phyloP scores from a whole-genome alignment of 2,113 vertebrate species.

The Gorsachius goisagi region DNA sequence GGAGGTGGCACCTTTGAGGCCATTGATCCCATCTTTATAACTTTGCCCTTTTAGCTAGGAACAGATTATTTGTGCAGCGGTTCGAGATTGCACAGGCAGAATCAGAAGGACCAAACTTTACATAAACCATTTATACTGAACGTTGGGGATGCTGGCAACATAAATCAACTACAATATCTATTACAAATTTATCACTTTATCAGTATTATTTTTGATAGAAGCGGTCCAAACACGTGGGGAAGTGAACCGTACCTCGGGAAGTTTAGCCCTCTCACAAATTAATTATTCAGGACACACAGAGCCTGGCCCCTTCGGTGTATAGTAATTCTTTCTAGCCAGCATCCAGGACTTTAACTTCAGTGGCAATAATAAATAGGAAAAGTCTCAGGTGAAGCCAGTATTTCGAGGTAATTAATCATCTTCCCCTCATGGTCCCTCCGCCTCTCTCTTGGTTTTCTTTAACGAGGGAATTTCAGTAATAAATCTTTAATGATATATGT shows the following conservation, averaged over 20 bases:
- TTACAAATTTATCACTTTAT: slow-evolving; percentile 75
- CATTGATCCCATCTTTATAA: slow-evolving; percentile 81
- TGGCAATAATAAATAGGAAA: slow-evolving; percentile 98
- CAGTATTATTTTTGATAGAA: slow-evolving; percentile 74
- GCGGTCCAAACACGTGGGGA: slow-evolving; percentile 78
- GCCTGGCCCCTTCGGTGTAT: slow-evolving; percentile 85
- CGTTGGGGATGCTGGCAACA: slow-evolving; percentile 74
- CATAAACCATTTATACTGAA: slow-evolving; percentile 84
- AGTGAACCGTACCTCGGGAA: slow-evolving; percentile 83
- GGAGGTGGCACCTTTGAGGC: slow-evolving; percentile 19
- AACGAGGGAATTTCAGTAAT: slow-evolving; percentile 92
- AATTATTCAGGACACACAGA: slow-evolving; percentile 90
- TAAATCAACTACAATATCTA: slow-evolving; percentile 82
- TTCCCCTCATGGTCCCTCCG: slow-evolving; percentile 72
- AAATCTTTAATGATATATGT: slow-evolving; percentile 97
- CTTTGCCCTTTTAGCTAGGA: slow-evolving; percentile 80
- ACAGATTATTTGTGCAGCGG: slow-evolving; percentile 68
- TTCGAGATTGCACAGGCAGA: slow-evolving; percentile 59
- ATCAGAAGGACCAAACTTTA: slow-evolving; percentile 80
- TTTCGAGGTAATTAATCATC: slow-evolving; percentile 99
- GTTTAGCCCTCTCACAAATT: slow-evolving; percentile 82
- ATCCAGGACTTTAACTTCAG: slow-evolving; percentile 83
- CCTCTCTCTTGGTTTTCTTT: slow-evolving; percentile 76
- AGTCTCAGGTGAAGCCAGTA: slow-evolving; percentile 93
- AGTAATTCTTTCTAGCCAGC: slow-evolving; percentile 88